These are phyloP conservation scores for Amphibalanus amphitrite DNA, from an alignment of 1,140 invertebrate species.

Conservation along the genomic window DNA sequence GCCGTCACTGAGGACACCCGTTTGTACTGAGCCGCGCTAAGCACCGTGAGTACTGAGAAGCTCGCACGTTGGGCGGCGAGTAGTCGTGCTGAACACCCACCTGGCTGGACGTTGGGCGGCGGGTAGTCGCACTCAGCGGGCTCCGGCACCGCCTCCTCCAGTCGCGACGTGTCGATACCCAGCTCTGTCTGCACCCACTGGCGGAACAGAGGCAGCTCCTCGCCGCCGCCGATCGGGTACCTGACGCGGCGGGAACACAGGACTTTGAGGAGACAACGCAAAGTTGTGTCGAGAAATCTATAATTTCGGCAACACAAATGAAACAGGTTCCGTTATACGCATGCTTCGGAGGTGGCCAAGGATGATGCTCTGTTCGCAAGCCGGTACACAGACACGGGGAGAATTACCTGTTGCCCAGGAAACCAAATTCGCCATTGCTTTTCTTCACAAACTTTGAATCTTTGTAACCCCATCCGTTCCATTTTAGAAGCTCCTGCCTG, in stretches of 20 bases:
- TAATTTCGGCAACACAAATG: not conserved
- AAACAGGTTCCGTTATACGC: not conserved
- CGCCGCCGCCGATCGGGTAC: constrained; percentile 57
- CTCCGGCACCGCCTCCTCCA: not conserved
- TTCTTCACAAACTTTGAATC: constrained; percentile 59
- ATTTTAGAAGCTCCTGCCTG: constrained; percentile 73
- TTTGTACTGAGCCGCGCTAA: not conserved
- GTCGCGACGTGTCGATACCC: constrained; percentile 35
- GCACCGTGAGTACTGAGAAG: not conserved
- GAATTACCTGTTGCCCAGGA: constrained; percentile 51
- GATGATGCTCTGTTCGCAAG: too few species aligned
- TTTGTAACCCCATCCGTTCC: constrained; percentile 98
- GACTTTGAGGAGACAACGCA: not conserved
- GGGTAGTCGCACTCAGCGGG: not conserved
- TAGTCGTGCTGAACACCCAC: not conserved
- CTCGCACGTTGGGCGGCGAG: not conserved
- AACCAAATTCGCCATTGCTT: constrained; percentile 34
- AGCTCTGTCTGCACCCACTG: constrained; percentile 61
- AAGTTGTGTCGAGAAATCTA: not conserved
- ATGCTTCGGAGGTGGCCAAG: not conserved
- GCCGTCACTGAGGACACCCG: too few species aligned
- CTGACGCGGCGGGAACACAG: constrained; percentile 36
- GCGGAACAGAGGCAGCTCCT: constrained; percentile 54
- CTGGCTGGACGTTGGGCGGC: not conserved
- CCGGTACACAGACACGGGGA: too few species aligned